phyloP scores from a whole-genome alignment of 2,888 invertebrate species.

The Electrophaes corylata region DNA sequence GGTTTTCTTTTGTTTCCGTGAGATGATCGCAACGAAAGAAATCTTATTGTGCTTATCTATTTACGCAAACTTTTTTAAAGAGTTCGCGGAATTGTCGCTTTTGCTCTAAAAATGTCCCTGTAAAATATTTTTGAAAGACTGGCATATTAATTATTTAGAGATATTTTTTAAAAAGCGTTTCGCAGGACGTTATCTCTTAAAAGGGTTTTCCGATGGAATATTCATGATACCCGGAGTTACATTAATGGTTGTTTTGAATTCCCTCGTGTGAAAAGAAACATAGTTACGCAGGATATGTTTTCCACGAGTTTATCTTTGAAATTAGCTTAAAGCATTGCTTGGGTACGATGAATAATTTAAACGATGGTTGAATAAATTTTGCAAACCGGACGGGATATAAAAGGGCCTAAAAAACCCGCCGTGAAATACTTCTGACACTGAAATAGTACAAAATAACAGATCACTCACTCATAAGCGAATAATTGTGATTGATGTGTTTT shows the following conservation, averaged over 20 bases:
- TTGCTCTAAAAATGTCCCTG: conserved; percentile 17
- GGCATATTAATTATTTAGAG: conserved; percentile 55
- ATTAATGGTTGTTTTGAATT: conserved; percentile 74
- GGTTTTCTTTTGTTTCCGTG: conserved; percentile 61
- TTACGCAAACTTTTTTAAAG: conserved; percentile 38
- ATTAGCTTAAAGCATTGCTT: conserved; percentile 47
- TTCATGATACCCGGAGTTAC: conserved; percentile 70
- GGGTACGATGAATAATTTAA: conserved; percentile 43
- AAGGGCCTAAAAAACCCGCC: conserved; percentile 2
- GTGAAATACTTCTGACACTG: neutral
- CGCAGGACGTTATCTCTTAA: conserved; percentile 59
- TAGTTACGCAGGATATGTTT: conserved; percentile 51
- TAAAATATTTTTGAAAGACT: conserved; percentile 37
- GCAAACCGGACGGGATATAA: conserved; percentile 4
- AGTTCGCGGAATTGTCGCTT: conserved; percentile 32
- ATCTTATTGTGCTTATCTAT: conserved; percentile 50
- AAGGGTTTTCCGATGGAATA: conserved; percentile 72
- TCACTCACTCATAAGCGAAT: conserved; percentile 5
- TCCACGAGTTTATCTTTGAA: conserved; percentile 54
- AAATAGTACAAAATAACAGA: conserved; percentile 12
- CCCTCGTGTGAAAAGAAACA: conserved; percentile 64
- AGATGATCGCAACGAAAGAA: conserved; percentile 51
- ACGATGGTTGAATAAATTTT: conserved; percentile 32
- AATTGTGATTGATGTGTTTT: conserved; percentile 15
- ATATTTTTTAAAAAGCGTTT: conserved; percentile 57